Conservation (phyloP, 2,888 invertebrate species). For the Cantharis flavilabris region DNA sequence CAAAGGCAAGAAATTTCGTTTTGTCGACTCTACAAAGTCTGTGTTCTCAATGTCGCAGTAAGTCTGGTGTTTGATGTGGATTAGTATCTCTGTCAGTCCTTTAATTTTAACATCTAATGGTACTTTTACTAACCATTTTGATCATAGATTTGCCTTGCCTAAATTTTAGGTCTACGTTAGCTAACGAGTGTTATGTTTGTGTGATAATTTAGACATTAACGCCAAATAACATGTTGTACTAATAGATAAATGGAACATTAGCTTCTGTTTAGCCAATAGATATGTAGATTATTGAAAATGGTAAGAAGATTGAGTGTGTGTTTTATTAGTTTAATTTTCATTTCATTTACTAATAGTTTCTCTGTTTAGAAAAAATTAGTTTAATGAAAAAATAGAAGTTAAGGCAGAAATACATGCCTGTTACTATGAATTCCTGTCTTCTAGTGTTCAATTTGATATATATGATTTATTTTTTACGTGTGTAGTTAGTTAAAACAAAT, state of each 20-base stretch:
- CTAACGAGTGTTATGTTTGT: background rate
- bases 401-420: background rate
- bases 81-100: slow-evolving; percentile 9
- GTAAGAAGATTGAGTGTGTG: background rate
- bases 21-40: slow-evolving; percentile 54
- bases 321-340: background rate
- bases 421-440: background rate
- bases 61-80: slow-evolving; percentile 41
- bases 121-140: background rate
- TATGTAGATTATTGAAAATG: background rate
- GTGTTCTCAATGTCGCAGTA: slow-evolving; percentile 56
- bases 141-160: background rate
- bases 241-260: background rate
- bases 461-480: background rate
- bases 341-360: background rate
- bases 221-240: background rate
- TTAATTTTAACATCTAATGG: slow-evolving; percentile 5
- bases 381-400: background rate
- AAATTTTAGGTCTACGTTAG: background rate
- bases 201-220: background rate
- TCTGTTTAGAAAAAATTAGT: background rate
- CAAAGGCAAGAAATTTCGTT: slow-evolving; percentile 55
- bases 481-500: background rate
- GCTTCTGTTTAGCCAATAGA: background rate
- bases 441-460: background rate